Evolutionary conservation across 2,797 vertebrate species (phyloP).

Genomic region (Gastrophryne carolinensis): DNA sequence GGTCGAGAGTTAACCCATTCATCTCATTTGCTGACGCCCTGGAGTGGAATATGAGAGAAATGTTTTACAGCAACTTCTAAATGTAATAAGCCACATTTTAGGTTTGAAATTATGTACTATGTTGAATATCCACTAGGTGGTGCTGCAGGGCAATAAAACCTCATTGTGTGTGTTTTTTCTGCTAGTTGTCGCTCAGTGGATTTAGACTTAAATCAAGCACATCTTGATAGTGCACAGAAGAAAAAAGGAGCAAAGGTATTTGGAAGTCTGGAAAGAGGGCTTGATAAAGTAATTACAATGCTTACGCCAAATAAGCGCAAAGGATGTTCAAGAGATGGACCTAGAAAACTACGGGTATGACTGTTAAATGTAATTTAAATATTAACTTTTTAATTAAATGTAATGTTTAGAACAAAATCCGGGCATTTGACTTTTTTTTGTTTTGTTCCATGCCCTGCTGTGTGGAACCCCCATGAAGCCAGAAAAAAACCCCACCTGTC

Average conservation of each 20-base stretch:
- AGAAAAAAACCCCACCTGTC: too few relatives aligned
- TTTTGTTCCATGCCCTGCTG: too few relatives aligned
- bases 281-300: slow-evolving; percentile 94
- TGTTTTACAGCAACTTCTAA: too few relatives aligned
- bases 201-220: slow-evolving; percentile 68
- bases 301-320: slow-evolving; percentile 87
- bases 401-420: neutral
- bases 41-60: too few relatives aligned
- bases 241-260: slow-evolving; percentile 84
- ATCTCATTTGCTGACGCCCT: too few relatives aligned
- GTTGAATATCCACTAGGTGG: slow-evolving; percentile 26
- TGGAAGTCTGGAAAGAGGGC: slow-evolving; percentile 87
- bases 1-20: too few relatives aligned
- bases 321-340: slow-evolving; percentile 68
- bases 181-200: slow-evolving; percentile 84
- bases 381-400: neutral
- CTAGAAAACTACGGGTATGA: slow-evolving; percentile 83
- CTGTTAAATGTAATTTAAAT: neutral
- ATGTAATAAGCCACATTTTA: too few relatives aligned
- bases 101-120: neutral
- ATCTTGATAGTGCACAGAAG: slow-evolving; percentile 81
- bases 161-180: slow-evolving; percentile 1
- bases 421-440: too few relatives aligned
- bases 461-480: too few relatives aligned
- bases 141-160: slow-evolving; percentile 1